Base-by-base conservation (phyloP, 2,113 vertebrate genomes). In the Oreochromis tanganicae region DNA sequence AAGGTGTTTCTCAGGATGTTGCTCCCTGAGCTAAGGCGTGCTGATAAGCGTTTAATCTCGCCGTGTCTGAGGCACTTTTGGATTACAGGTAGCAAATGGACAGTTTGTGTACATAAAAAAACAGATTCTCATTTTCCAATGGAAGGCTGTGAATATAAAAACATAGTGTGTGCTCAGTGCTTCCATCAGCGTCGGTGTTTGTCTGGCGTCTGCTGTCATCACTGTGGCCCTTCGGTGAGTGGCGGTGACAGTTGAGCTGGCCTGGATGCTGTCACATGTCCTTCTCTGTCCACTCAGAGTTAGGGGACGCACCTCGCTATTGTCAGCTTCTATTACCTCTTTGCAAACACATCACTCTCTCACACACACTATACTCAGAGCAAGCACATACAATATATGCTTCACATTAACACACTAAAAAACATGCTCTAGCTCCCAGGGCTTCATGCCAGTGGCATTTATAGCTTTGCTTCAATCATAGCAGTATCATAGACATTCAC, bases 241-340 rank as follows among this genome's bases (percentile, higher is more conserved):
- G 43, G 50, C 21, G 59, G 87, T 95, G 95, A 96, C 94, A 94
- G 93, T 82, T 89, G 88, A 90, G 86, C 87, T 90, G 91, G 91
- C 89, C 94, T 88, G 91, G 86, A 91, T 90, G 92, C 93, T 93
- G 94, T 96, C 94, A 93, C 93, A 94, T 94, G 94, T 94, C 94
- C 95, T 94, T 94, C 94, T 94, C 95, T 93, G 93, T 91, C 91
- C 94, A 82, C 50, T 94, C 90, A 46, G 82, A 93, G 93, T 92
- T 81, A 61, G 85, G 85, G 86, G 90, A 93, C 88, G 85, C 89
- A 94, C 93, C 93, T 95, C 93, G 32, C 92, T 81, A 91, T 94
- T 95, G 95, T 95, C 95, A 95, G 88, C 87, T 95, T 94, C 88
- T 93, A 93, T 95, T 92, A 94, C 88, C 83, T 91, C 91, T 84